Percentiles rank a stretch among this genome's conserved stretches.
phyloP scores from a whole-genome alignment of 2,888 invertebrate species.

The Epirrhoe alternata region DNA sequence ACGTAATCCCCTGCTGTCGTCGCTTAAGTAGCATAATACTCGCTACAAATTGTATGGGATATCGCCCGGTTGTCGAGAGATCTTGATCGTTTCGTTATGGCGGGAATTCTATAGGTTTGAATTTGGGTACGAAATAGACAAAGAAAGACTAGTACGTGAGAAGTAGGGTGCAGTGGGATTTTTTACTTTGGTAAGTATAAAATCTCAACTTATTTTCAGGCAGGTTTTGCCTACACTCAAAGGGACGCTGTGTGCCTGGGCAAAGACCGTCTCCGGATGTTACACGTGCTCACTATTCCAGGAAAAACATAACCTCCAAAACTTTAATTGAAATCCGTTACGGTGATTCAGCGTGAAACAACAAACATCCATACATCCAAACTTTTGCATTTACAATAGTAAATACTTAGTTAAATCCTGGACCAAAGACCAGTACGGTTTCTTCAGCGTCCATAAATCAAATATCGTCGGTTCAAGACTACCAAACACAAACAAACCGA shows the following conservation, averaged over 20 bases:
- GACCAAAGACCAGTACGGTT: not conserved
- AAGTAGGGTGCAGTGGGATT: not conserved
- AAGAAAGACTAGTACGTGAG: not conserved
- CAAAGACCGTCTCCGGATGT: no score
- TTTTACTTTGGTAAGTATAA: no score
- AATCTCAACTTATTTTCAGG: no score
- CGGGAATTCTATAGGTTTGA: not conserved
- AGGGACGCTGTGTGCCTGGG: no score
- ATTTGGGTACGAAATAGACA: not conserved
- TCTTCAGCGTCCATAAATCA: not conserved
- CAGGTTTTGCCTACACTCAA: no score
- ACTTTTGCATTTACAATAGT: not conserved
- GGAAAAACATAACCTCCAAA: no score
- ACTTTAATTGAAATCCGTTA: no score
- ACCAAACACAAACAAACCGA: conserved; percentile 1
- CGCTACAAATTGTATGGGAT: conserved; percentile 26
- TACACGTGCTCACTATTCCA: no score
- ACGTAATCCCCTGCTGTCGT: conserved; percentile 23
- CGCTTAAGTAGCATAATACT: conserved; percentile 24
- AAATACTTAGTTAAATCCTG: not conserved
- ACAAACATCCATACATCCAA: no score
- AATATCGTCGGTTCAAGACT: not conserved
- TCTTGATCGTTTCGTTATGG: not conserved
- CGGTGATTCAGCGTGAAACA: no score
- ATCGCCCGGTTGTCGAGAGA: conserved; percentile 5